Evolutionary conservation across 2,888 invertebrate species (phyloP), one percentile per base, ranked within the genome.

Genomic region (Acronicta aceris): DNA sequence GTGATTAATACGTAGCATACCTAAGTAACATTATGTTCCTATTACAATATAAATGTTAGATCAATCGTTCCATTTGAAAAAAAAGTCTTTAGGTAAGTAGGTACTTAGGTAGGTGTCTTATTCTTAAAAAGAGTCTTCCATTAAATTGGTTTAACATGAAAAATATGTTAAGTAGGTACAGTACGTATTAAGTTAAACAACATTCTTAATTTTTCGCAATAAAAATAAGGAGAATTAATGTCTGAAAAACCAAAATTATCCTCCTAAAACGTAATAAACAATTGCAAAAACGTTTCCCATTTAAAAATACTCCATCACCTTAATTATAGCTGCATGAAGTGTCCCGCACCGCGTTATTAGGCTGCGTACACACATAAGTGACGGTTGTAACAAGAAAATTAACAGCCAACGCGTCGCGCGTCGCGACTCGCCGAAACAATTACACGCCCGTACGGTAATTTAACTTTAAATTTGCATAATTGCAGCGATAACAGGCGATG

Each of bases 391-490:
- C 81, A 77, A 82, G 83, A 80, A 85, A 84, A 86, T 83, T 79
- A 75, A 70, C 69, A 68, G 66, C 48, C 49, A 59, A 52, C 60
- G 53, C 66, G 65, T 68, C 71, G 71, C 61, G 62, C 60, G 59
- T 68, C 68, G 70, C 71, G 74, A 74, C 71, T 74, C 75, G 75
- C 71, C 62, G 70, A 79, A 79, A 84, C 81, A 81, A 83, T 84
- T 83, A 79, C 74, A 74, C 66, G 78, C 69, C 56, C 65, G 68
- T 53, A 78, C 83, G 81, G 85, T 81, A 90, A 91, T 91, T 91
- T 89, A 79, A 84, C 88, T 83, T 79, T 76, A 78, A 87, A 91
- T 92, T 91, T 91, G 87, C 93, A 92, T 92, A 91, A 91, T 91
- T 88, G 82, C 76, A 55, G 68, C 83, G 86, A 83, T 84, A 87